These are phyloP conservation scores for Pheosia gnoma DNA, from an alignment of 2,888 invertebrate species.

Conservation along the genomic window DNA sequence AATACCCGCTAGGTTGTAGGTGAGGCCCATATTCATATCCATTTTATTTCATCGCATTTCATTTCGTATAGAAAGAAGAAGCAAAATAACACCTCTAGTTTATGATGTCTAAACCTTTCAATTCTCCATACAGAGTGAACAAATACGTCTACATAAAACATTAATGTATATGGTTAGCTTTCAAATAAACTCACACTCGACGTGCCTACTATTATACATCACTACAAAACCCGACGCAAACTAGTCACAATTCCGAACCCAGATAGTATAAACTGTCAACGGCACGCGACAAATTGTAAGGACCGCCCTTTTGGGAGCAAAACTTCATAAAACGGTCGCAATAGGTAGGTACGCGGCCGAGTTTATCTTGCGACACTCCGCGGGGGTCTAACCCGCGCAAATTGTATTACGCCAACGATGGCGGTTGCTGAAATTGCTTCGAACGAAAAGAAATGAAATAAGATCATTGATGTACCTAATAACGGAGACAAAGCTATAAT, in stretches of 20 bases:
- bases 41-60: no score
- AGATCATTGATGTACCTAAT: slow-evolving; percentile 53
- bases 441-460: slow-evolving; percentile 60
- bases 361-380: slow-evolving; percentile 52
- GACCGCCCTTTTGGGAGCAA: slow-evolving; percentile 47
- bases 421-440: slow-evolving; percentile 60
- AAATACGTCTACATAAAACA: no score
- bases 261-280: slow-evolving; percentile 41
- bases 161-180: no score
- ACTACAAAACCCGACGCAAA: background rate
- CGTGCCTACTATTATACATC: no score
- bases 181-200: no score
- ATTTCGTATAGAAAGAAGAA: no score
- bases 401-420: slow-evolving; percentile 62
- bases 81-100: no score
- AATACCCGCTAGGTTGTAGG: no score
- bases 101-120: no score
- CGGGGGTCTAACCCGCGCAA: slow-evolving; percentile 51
- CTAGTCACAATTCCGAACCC: slow-evolving; percentile 12
- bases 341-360: slow-evolving; percentile 30
- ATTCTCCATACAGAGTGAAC: no score
- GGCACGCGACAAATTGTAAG: slow-evolving; percentile 48
- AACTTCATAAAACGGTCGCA: slow-evolving; percentile 53
- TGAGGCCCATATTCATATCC: no score
- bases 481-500: slow-evolving; percentile 42